Percentiles rank a stretch among this genome's conserved stretches.
These are phyloP conservation scores for Drosophila funebris DNA, from an alignment of 1,140 invertebrate species.

Conservation along the genomic window DNA sequence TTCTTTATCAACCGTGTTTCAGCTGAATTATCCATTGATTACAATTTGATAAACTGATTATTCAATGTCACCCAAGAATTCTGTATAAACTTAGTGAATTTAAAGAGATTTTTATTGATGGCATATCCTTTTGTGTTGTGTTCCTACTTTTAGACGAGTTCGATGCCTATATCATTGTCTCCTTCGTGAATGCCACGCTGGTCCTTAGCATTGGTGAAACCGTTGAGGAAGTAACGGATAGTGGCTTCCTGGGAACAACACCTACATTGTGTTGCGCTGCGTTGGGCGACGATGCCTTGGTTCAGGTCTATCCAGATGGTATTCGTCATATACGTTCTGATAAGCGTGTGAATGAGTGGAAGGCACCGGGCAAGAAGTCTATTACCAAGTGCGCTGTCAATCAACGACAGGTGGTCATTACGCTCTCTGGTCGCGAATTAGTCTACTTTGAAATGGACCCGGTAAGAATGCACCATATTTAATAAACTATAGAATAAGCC, in stretches of 20 bases:
- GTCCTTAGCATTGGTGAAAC: conserved; percentile 99
- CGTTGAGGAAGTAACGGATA: conserved; percentile 99
- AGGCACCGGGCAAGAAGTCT: conserved; percentile 97
- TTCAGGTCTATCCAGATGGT: conserved; percentile 99
- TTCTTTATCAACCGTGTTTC: conserved; percentile 83
- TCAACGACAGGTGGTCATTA: conserved; percentile 99
- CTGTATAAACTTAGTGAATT: not conserved
- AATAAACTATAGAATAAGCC: not conserved
- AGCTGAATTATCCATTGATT: conserved; percentile 83
- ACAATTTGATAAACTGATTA: conserved; percentile 79
- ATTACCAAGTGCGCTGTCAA: conserved; percentile 99
- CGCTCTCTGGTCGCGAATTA: conserved; percentile 97
- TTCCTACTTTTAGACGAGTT: conserved; percentile 66
- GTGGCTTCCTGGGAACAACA: conserved; percentile 99
- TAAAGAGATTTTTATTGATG: conserved; percentile 15
- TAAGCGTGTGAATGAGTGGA: conserved; percentile 99
- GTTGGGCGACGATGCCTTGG: conserved; percentile 97
- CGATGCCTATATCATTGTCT: conserved; percentile 99
- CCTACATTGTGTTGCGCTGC: conserved; percentile 98
- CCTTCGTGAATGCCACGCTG: conserved; percentile 99
- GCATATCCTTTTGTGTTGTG: conserved; percentile 16
- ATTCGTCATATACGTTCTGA: conserved; percentile 99
- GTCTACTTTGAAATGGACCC: conserved; percentile 99
- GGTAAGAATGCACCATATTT: conserved; percentile 89
- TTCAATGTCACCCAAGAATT: conserved; percentile 50